Percentiles rank a stretch among this genome's conserved stretches.
Conservation (phyloP, 2,797 vertebrate species). For the Pteropus rufus region DNA sequence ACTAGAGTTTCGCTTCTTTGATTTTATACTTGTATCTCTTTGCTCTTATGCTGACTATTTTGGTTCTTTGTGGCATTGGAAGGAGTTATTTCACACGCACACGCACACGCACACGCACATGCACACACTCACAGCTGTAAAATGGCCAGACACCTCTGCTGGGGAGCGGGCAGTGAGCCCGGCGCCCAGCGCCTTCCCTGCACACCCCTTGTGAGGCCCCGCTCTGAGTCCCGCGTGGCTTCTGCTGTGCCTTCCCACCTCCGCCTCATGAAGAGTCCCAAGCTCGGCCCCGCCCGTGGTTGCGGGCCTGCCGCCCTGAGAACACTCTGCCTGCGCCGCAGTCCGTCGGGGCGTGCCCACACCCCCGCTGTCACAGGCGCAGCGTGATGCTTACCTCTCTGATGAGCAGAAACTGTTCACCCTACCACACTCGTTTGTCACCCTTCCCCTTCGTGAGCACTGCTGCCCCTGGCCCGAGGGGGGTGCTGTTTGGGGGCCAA, state of each 20-base stretch:
- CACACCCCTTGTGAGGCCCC: rapidly evolving
- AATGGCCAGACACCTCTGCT: rapidly evolving
- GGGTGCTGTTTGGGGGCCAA: not conserved
- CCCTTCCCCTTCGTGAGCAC: not conserved
- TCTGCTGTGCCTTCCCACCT: not conserved
- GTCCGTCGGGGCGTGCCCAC: rapidly evolving
- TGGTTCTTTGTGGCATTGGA: not conserved
- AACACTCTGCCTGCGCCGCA: not conserved
- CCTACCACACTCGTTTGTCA: rapidly evolving
- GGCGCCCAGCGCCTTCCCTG: not conserved
- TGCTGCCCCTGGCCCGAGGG: not conserved
- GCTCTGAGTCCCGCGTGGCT: not conserved
- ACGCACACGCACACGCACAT: not conserved
- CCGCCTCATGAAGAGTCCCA: not conserved
- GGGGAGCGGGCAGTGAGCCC: not conserved
- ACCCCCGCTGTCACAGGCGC: not conserved
- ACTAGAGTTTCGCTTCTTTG: rapidly evolving
- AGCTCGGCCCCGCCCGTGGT: no score
- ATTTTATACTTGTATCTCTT: rapidly evolving
- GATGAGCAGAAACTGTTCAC: no score
- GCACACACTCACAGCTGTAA: not conserved
- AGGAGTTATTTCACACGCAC: not conserved
- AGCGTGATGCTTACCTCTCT: rapidly evolving
- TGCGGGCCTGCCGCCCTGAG: not conserved
- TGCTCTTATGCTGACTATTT: rapidly evolving